Percentiles rank a stretch among this genome's conserved stretches.
Evolutionary conservation across 2,888 invertebrate species (phyloP).

Genomic region (Carcina quercana): DNA sequence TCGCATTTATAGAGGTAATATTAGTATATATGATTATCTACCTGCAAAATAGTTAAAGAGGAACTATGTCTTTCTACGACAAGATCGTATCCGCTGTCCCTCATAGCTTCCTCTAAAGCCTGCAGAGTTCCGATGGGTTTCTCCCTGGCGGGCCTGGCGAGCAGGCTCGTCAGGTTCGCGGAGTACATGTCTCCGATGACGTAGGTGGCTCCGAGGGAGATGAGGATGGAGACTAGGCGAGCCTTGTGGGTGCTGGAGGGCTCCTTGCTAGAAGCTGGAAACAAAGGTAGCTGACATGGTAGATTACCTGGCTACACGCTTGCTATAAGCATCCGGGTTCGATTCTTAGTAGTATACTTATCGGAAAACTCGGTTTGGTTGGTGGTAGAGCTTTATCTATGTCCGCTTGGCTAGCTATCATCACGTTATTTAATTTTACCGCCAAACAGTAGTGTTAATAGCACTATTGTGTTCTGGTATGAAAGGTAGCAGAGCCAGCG

Average conservation of each 20-base stretch:
- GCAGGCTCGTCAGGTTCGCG: slow-evolving; percentile 82
- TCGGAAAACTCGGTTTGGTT: too few relatives aligned
- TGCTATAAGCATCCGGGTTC: too few relatives aligned
- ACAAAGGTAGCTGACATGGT: too few relatives aligned
- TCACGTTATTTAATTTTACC: too few relatives aligned
- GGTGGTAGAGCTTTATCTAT: too few relatives aligned
- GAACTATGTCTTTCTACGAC: slow-evolving; percentile 84
- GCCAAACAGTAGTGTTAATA: too few relatives aligned
- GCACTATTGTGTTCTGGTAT: too few relatives aligned
- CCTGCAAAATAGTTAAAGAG: slow-evolving; percentile 80
- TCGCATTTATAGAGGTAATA: too few relatives aligned
- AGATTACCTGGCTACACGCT: too few relatives aligned
- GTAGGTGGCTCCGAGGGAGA: slow-evolving; percentile 84
- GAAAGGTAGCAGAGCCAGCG: too few relatives aligned
- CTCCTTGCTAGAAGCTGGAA: slow-evolving; percentile 69
- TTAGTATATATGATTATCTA: slow-evolving; percentile 25
- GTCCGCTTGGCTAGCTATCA: too few relatives aligned
- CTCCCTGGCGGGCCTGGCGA: slow-evolving; percentile 83
- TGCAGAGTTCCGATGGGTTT: slow-evolving; percentile 78
- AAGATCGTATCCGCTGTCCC: slow-evolving; percentile 76
- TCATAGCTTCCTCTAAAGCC: slow-evolving; percentile 79
- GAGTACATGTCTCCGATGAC: slow-evolving; percentile 87
- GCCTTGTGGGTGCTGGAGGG: slow-evolving; percentile 79
- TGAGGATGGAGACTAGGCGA: slow-evolving; percentile 79
- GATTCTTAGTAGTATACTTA: too few relatives aligned